A percentile compares a stretch with the other conserved stretches of the same genome.
phyloP scores from a whole-genome alignment of 2,113 vertebrate species.

The Oenanthe melanoleuca region DNA sequence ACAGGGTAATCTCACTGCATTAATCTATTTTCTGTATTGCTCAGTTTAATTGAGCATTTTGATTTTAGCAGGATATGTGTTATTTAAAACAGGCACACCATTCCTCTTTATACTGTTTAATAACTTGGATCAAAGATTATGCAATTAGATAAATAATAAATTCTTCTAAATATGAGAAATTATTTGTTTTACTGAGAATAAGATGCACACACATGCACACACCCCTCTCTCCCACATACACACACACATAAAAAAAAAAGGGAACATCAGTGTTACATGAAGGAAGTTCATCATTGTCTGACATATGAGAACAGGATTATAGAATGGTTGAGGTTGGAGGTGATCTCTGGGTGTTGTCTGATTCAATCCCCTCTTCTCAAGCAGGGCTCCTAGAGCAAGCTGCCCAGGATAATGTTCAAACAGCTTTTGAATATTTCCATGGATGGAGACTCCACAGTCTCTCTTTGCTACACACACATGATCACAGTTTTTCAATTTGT shows the following conservation, averaged over 20 bases:
- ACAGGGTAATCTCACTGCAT: neutral
- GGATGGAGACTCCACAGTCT: neutral
- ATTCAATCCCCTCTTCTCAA: neutral
- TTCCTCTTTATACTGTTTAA: neutral
- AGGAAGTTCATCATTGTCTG: neutral
- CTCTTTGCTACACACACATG: neutral
- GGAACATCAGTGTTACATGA: neutral
- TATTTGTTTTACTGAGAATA: neutral
- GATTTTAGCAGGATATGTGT: neutral
- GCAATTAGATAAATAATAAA: neutral
- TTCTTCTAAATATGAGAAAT: neutral
- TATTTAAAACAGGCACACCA: neutral
- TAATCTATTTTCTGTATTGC: neutral
- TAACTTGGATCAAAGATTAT: neutral
- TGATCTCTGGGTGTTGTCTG: neutral
- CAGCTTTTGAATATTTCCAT: neutral
- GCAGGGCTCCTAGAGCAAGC: fast-evolving
- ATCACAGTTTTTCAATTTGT: neutral
- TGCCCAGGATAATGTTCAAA: neutral
- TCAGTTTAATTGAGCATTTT: neutral
- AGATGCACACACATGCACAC: neutral
- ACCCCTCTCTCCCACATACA: neutral
- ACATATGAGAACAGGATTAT: neutral
- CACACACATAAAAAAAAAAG: neutral
- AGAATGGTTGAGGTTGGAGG: neutral